phyloP scores from a whole-genome alignment of 2,113 vertebrate genomes.

The Ceyx melanurus region DNA sequence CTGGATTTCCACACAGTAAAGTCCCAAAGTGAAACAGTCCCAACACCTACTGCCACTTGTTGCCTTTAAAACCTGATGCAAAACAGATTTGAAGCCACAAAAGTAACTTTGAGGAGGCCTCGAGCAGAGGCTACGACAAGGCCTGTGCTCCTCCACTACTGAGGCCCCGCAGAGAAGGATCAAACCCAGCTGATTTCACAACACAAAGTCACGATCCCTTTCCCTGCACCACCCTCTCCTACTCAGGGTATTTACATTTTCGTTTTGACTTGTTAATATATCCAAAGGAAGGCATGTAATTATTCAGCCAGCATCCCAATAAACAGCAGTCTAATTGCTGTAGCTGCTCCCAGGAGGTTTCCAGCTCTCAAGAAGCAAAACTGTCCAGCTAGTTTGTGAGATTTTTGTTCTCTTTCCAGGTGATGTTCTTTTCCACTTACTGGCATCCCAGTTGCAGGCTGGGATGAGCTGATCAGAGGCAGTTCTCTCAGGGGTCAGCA shows the following conservation, averaged over 20 bases:
- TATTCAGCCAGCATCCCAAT: neutral
- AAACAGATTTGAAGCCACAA: neutral
- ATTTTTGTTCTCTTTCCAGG: neutral
- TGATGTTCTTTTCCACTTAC: neutral
- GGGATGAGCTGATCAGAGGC: rapidly evolving
- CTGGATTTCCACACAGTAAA: neutral
- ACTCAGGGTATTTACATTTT: neutral
- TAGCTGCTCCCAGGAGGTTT: neutral
- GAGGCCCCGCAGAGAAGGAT: neutral
- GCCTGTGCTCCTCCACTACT: neutral
- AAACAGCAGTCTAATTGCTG: neutral
- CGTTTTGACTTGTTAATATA: neutral
- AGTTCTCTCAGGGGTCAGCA: neutral
- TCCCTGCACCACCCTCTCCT: neutral
- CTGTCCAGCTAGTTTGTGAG: neutral
- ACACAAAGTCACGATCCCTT: neutral
- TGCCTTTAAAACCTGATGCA: neutral
- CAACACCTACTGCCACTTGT: neutral
- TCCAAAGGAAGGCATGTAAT: neutral
- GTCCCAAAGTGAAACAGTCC: neutral
- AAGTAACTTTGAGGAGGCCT: neutral
- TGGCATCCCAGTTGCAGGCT: neutral
- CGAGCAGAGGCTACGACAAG: neutral
- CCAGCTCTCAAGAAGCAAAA: neutral
- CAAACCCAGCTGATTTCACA: neutral